Evolutionary conservation across 1,140 invertebrate genomes (phyloP).

Genomic region (Euura lappo): DNA sequence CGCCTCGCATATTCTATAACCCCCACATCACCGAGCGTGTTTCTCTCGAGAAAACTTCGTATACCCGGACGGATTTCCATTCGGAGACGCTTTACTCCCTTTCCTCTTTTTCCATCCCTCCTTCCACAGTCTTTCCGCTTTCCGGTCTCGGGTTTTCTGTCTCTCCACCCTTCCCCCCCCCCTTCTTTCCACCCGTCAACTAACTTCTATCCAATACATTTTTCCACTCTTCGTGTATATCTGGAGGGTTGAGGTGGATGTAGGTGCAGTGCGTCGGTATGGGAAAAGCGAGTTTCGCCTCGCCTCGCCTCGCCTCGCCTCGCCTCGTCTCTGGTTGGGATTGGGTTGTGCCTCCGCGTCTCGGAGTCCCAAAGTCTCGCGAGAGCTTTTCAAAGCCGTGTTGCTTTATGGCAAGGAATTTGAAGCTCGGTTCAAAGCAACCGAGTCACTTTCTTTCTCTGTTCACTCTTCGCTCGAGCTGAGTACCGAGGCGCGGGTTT

Average conservation of each 20-base stretch:
- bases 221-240: not conserved
- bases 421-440: not conserved
- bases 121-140: not conserved
- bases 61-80: not conserved
- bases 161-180: too few relatives aligned
- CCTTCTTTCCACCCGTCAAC: not conserved
- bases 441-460: not conserved
- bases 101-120: not conserved
- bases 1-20: constrained; percentile 8
- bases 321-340: not conserved
- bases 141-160: not conserved
- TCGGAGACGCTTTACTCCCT: not conserved
- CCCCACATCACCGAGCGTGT: constrained; percentile 9
- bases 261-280: too few relatives aligned
- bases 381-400: not conserved
- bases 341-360: not conserved
- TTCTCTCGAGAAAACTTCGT: not conserved
- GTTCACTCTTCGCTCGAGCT: too few relatives aligned
- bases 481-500: too few relatives aligned
- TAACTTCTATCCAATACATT: constrained; percentile 2
- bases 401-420: not conserved
- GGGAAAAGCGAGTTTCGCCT: not conserved
- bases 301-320: not conserved
- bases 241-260: too few relatives aligned
- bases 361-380: constrained; percentile 4